These are phyloP conservation scores for Pristionchus japonicus DNA, from an alignment of 2,888 invertebrate genomes.

Conservation along the genomic window DNA sequence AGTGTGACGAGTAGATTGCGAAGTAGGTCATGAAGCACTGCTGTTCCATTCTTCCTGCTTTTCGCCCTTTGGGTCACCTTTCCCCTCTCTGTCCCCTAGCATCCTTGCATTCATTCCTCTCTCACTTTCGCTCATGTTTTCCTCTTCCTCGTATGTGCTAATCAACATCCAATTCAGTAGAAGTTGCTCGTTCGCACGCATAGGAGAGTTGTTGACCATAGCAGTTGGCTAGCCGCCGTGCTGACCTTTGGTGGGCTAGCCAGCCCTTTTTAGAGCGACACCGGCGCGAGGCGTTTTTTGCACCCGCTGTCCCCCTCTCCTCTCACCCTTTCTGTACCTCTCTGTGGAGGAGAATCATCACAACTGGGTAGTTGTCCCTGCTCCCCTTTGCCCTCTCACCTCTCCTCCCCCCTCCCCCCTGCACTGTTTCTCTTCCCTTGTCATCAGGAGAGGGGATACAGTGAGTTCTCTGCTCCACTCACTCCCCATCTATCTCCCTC, in stretches of 20 bases:
- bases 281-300: not conserved
- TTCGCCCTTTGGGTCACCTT: not conserved
- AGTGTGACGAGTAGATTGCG: not conserved
- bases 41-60: not conserved
- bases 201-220: not conserved
- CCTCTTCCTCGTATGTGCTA: not conserved
- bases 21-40: not conserved
- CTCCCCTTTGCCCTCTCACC: not conserved
- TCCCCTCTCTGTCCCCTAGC: conserved; percentile 6
- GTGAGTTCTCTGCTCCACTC: not conserved
- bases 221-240: not conserved
- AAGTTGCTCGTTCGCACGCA: not conserved
- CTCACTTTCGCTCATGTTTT: not conserved
- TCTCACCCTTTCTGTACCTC: conserved; percentile 9
- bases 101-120: no score
- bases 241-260: conserved; percentile 15
- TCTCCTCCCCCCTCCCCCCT: not conserved
- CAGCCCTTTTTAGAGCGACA: not conserved
- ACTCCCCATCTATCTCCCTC: not conserved
- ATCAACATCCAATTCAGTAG: not conserved
- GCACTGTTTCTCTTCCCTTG: not conserved
- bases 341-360: conserved; percentile 12
- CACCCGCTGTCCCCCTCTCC: not conserved
- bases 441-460: not conserved
- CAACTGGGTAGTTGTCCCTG: not conserved